Base-by-base conservation (phyloP, 2,113 vertebrate species). In the Miniopterus natalensis region DNA sequence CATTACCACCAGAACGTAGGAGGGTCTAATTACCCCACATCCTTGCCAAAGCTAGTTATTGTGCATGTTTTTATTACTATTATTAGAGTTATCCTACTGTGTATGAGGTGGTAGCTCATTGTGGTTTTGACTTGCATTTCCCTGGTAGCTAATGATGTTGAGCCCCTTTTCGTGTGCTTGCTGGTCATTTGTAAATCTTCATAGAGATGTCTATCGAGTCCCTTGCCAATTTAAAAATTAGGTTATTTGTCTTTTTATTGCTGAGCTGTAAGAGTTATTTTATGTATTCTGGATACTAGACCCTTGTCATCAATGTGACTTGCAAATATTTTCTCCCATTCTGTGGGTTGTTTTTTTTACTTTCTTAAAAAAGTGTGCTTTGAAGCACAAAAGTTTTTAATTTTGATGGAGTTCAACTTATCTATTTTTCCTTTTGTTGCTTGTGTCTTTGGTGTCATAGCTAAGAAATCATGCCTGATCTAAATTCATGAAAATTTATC, bases 351-450 rank as follows among this genome's bases (percentile, higher is more conserved):
- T 88, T 36, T 66, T 75, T 71, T 75, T 89, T 12, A 47, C 42
- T 94, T n/a, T 88, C 49, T 88, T 75, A 14, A 77, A 47, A 65
- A 61, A 40, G 20, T 70, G 31, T 77, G 74, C 75, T 94, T 86
- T 61, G 40, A 84, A 74, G 42, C 51, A 95, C 49, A 47, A 42
- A 79, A 20, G 12, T 57, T 81, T 88, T 66, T 57, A 70, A 71
- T 95, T 93, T 90, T 71, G 10, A 63, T 12, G 12, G 80, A 93
- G 57, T 79, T 17, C 9, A 55, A 14, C 57, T 63, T 93, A 49
- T 59, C 40, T 86, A 15, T 79, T 75, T 92, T 88, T 96, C 31
- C 12, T 71, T 63, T 92, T 90, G 27, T 53, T 59, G 8, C 21
- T 90, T 88, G 18, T 47, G 29, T 12, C 8, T 84, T 73, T 75